phyloP scores from a whole-genome alignment of 2,888 invertebrate genomes.

The Dasysyrphus tricinctus region DNA sequence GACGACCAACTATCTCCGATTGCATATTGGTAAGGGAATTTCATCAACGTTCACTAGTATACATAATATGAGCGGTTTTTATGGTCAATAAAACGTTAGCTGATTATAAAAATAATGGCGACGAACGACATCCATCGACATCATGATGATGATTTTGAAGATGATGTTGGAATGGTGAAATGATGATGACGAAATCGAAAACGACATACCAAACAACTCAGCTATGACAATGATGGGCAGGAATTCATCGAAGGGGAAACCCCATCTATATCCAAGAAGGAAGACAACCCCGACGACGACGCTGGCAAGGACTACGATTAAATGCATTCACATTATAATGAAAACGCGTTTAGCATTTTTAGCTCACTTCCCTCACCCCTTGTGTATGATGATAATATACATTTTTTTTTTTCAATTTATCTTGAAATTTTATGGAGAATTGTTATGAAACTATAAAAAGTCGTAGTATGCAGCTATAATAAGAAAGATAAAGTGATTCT shows the following conservation, averaged over 20 bases:
- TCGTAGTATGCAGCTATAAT: constrained; percentile 49
- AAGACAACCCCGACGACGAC: background rate
- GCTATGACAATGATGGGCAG: constrained; percentile 27
- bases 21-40: constrained; percentile 21
- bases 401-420: constrained; percentile 45
- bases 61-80: constrained; percentile 32
- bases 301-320: constrained; percentile 34
- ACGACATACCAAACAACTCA: constrained; percentile 8
- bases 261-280: background rate
- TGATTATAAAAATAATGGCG: constrained; percentile 42
- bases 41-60: constrained; percentile 16
- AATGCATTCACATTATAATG: constrained; percentile 50
- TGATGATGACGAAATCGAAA: constrained; percentile 34
- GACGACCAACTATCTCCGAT: background rate
- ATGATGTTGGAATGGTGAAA: background rate
- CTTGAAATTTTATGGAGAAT: constrained; percentile 65
- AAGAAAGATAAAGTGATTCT: constrained; percentile 53
- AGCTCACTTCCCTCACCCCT: background rate
- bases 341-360: constrained; percentile 31
- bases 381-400: background rate
- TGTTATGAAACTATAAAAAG: constrained; percentile 68
- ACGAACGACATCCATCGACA: constrained; percentile 4
- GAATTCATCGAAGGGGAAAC: background rate
- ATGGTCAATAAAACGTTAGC: constrained; percentile 60
- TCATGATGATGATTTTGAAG: background rate